phyloP scores from a whole-genome alignment of 2,888 invertebrate genomes.

The Drosophila melanosoma region DNA sequence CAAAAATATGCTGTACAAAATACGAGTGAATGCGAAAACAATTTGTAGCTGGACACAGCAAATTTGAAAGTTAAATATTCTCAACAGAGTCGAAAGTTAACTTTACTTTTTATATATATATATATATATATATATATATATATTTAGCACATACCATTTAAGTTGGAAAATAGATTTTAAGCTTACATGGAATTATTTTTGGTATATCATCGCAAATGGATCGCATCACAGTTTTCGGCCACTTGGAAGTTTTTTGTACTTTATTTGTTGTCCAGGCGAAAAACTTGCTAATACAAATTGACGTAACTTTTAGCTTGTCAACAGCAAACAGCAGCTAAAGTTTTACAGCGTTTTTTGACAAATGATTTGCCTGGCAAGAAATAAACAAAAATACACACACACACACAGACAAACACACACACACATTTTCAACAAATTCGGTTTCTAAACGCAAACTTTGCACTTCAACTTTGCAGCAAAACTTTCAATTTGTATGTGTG shows the following conservation, averaged over 20 bases:
- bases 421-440: constrained; percentile 23
- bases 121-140: no score
- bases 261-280: constrained; percentile 39
- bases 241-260: constrained; percentile 43
- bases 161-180: constrained; percentile 36
- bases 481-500: constrained; percentile 32
- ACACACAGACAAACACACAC: constrained; percentile 18
- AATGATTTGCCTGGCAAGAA: constrained; percentile 71
- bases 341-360: constrained; percentile 74
- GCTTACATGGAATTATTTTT: constrained; percentile 16
- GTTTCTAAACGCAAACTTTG: constrained; percentile 64
- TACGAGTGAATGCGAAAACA: background rate
- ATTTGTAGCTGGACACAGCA: background rate
- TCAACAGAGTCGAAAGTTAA: constrained; percentile 2
- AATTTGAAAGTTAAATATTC: background rate
- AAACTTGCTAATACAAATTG: constrained; percentile 77
- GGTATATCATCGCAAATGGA: constrained; percentile 40
- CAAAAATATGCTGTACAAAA: background rate
- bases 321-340: constrained; percentile 73
- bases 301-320: constrained; percentile 77
- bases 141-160: background rate
- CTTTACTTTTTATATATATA: background rate
- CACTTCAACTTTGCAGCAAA: constrained; percentile 68
- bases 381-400: constrained; percentile 56
- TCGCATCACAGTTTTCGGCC: constrained; percentile 46